Conservation (phyloP, 2,888 invertebrate genomes). For the Xiphydria camelus region DNA sequence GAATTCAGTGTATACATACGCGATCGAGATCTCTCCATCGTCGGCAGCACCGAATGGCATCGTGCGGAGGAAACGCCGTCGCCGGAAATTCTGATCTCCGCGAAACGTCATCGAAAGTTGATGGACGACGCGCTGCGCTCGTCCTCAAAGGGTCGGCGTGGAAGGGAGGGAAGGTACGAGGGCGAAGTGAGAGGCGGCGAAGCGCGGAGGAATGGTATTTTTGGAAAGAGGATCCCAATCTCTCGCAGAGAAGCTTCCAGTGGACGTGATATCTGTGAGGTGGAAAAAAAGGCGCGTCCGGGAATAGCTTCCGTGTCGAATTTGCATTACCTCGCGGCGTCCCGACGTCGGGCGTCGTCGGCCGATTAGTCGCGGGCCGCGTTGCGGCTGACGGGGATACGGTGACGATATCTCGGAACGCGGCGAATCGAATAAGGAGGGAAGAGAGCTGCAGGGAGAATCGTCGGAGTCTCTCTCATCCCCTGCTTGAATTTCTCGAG, state of each 20-base stretch:
- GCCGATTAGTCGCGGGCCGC: slow-evolving; percentile 47
- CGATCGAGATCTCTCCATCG: neutral
- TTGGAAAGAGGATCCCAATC: neutral
- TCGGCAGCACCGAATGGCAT: neutral
- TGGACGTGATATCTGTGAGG: neutral
- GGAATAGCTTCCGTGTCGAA: slow-evolving; percentile 52
- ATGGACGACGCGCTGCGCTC: neutral
- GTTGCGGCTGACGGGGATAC: slow-evolving; percentile 19
- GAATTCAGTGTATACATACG: no score
- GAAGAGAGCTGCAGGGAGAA: no score
- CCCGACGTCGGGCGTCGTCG: slow-evolving; percentile 50
- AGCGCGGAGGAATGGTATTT: neutral
- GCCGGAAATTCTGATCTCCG: no score
- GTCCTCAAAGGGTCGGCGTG: no score
- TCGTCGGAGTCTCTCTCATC: no score
- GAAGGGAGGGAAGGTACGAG: neutral
- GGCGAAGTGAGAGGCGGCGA: neutral
- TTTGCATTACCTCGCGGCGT: slow-evolving; percentile 41
- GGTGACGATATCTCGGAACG: slow-evolving; percentile 1
- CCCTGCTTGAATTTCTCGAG: no score
- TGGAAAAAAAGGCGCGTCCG: slow-evolving; percentile 26
- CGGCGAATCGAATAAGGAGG: no score
- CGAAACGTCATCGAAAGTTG: no score
- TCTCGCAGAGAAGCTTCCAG: neutral
- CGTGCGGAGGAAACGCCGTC: neutral